phyloP scores from a whole-genome alignment of 2,797 vertebrate genomes.

The Holocentrus rufus region DNA sequence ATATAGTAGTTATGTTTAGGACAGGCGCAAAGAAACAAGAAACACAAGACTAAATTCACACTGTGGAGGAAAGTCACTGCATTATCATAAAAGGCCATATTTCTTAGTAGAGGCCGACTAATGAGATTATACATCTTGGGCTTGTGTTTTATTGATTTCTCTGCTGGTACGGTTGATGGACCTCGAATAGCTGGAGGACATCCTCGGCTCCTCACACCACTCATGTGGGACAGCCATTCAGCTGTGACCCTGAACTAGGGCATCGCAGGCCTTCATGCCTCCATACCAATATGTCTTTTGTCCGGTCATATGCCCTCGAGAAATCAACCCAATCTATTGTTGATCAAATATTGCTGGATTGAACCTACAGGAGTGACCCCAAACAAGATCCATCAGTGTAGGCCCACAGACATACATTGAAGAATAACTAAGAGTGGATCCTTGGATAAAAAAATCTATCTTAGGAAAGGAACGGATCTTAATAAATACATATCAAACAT shows the following conservation, averaged over 20 bases:
- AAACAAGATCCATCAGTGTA: constrained; percentile 21
- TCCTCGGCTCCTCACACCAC: constrained; percentile 31
- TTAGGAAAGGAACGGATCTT: constrained; percentile 26
- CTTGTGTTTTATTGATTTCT: constrained; percentile 71
- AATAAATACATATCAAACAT: constrained; percentile 40
- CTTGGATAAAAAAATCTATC: constrained; percentile 48
- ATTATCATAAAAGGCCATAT: constrained; percentile 55
- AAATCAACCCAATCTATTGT: constrained; percentile 32
- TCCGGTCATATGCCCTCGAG: constrained; percentile 28
- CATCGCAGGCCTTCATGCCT: constrained; percentile 35
- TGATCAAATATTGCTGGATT: constrained; percentile 51
- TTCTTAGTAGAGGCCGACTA: constrained; percentile 60
- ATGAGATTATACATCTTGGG: constrained; percentile 71
- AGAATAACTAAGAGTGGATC: constrained; percentile 29
- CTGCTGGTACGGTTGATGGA: constrained; percentile 62
- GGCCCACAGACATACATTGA: constrained; percentile 28
- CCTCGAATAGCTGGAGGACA: constrained; percentile 47
- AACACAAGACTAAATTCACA: constrained; percentile 42
- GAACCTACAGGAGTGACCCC: constrained; percentile 42
- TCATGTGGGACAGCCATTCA: constrained; percentile 59
- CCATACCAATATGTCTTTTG: constrained; percentile 42
- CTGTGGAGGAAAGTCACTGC: constrained; percentile 43
- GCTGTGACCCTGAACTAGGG: constrained; percentile 51
- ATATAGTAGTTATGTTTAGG: constrained; percentile 35
- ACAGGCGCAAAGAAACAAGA: constrained; percentile 39